Percentiles rank a stretch among this genome's conserved stretches.
These are phyloP conservation scores for Dryobotodes eremita DNA, from an alignment of 2,888 invertebrate species.

Conservation along the genomic window DNA sequence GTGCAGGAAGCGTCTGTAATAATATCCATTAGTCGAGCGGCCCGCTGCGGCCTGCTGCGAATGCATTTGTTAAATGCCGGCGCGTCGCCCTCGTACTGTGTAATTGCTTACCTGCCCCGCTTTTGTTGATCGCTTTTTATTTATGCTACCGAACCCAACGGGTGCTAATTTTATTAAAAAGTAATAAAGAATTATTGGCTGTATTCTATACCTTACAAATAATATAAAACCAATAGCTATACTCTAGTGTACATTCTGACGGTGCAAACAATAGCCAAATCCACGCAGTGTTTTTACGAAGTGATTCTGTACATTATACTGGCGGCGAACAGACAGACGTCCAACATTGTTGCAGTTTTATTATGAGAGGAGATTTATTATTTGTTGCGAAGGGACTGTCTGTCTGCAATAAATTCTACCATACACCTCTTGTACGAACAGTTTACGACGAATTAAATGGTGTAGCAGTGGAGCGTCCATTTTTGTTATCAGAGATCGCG, in stretches of 20 bases:
- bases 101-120: constrained; percentile 48
- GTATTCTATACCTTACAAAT: neutral
- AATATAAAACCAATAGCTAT: neutral
- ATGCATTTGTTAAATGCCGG: constrained; percentile 43
- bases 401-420: constrained; percentile 34
- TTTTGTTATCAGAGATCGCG: neutral
- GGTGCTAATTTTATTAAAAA: constrained; percentile 17
- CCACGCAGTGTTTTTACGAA: constrained; percentile 10
- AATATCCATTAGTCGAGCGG: constrained; percentile 33
- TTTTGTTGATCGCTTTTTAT: constrained; percentile 35
- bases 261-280: neutral
- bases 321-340: constrained; percentile 9
- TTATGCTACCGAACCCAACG: constrained; percentile 6
- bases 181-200: neutral
- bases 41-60: constrained; percentile 28
- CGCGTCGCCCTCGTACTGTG: constrained; percentile 14
- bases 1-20: constrained; percentile 33
- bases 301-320: constrained; percentile 1
- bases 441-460: constrained; percentile 30
- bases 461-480: neutral
- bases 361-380: constrained; percentile 43
- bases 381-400: constrained; percentile 26
- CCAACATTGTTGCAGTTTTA: constrained; percentile 40
- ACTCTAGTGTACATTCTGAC: no score
- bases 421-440: neutral